Evolutionary conservation across 1,140 invertebrate genomes (phyloP).

Genomic region (Rhopalosiphum padi): DNA sequence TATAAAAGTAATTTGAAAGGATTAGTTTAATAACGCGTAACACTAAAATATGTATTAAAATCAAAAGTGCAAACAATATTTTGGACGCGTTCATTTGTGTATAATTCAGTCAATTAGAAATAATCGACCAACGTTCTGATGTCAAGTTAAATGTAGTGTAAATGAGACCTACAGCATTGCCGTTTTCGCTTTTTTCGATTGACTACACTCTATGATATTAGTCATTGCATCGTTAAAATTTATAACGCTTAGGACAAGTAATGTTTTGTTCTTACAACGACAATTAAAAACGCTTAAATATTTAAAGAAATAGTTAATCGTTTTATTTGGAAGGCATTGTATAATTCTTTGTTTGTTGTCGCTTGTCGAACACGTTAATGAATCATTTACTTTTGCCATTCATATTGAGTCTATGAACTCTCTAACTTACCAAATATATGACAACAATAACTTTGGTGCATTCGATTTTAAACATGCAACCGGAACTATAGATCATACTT

Average conservation of each 20-base stretch:
- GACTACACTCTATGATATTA: not conserved
- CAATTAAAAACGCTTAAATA: not conserved
- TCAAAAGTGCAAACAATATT: constrained; percentile 30
- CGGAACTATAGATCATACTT: not conserved
- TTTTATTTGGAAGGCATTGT: not conserved
- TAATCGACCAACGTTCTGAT: not conserved
- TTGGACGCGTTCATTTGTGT: not conserved
- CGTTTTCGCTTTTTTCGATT: not conserved
- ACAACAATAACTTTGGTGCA: not conserved
- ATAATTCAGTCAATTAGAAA: constrained; percentile 29
- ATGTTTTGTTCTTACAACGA: not conserved
- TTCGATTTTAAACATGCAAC: not conserved
- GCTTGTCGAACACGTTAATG: not conserved
- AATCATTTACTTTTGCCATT: not conserved
- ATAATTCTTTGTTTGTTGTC: not conserved
- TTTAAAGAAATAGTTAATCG: not conserved
- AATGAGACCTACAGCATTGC: not conserved
- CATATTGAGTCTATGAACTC: not conserved
- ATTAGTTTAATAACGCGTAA: constrained; percentile 2
- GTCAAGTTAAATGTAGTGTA: constrained; percentile 28
- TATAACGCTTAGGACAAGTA: not conserved
- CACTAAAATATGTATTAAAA: not conserved
- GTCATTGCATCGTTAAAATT: not conserved
- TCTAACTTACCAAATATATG: not conserved
- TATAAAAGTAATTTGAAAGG: constrained; percentile 5